Base-by-base conservation (phyloP, 2,888 invertebrate genomes). In the Formica aserva region DNA sequence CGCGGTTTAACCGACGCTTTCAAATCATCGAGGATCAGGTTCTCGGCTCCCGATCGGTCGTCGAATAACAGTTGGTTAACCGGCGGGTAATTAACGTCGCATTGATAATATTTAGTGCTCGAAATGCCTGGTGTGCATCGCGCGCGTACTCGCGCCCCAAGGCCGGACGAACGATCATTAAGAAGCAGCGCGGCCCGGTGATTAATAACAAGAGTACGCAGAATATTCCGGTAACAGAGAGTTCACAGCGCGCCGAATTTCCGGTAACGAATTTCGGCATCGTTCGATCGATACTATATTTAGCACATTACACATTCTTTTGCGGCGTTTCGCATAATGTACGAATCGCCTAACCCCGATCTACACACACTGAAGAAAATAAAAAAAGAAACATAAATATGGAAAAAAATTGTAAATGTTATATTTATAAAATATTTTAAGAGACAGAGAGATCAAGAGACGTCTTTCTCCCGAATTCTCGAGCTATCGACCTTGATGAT, bases 21-120 rank as follows among this genome's bases (percentile, higher is more conserved):
- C 45, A 67, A 82, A 66, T 82, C 78, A 69, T 78, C 55, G 63
- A 65, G 69, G 15, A 83, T 63, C 69, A 63, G 29, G 29, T 8
- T 18, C 65, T 52, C 55, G 67, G 38, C 38, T 55, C 13, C 15
- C 38, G 41, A 65, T 32, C 60, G 18, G 13, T 52, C 26, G 52
- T 62, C 55, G 32, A 67, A 62, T 57, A 67, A 62, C 74, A 35
- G 60, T 84, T 82, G 82, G 77, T 87, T 88, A 87, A 88, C 85
- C 84, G 74, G 75, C 15, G 63, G 82, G 72, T 78, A 88, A 88
- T 88, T 88, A 86, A 83, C 80, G 85, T 83, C 84, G 83, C 85
- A 85, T 87, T 83, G 81, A 84, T 84, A 84, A 84, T 85, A 84
- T 84, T 86, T 84, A 84, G 80, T 77, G 62, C 83, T 52, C 84